phyloP scores from a whole-genome alignment of 2,797 vertebrate genomes.

The Bryconaethiops microstoma region DNA sequence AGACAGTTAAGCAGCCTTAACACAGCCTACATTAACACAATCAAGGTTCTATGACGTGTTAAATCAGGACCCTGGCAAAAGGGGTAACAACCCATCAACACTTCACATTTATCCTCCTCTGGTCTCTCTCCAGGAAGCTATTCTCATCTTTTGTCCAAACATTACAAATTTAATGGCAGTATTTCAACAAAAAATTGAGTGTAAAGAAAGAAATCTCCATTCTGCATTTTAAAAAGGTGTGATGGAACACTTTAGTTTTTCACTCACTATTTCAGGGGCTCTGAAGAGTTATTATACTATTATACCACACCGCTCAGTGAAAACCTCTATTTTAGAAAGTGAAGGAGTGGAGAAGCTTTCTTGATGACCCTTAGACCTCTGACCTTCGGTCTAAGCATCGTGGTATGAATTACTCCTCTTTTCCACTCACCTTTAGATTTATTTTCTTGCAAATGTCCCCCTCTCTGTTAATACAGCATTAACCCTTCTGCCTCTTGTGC shows the following conservation, averaged over 20 bases:
- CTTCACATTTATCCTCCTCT: not conserved
- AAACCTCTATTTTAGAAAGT: conserved; percentile 21
- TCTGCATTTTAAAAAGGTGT: not conserved
- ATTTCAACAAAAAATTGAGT: conserved; percentile 2
- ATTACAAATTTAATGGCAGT: not conserved
- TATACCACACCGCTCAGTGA: conserved; percentile 2
- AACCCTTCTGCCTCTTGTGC: conserved; percentile 36
- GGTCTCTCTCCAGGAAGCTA: not conserved
- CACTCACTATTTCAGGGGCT: not conserved
- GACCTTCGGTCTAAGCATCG: not conserved
- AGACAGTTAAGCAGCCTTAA: not conserved
- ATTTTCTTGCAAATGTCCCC: conserved; percentile 21
- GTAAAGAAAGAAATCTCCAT: conserved; percentile 1
- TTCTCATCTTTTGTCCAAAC: conserved; percentile 18
- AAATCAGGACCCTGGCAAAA: not conserved
- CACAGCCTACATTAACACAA: not conserved
- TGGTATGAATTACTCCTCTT: conserved; percentile 4
- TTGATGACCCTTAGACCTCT: not conserved
- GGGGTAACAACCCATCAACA: not conserved
- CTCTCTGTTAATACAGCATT: conserved; percentile 33
- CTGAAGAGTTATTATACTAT: not conserved
- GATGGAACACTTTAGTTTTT: conserved; percentile 7
- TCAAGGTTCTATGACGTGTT: not conserved
- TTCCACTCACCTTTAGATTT: conserved; percentile 34
- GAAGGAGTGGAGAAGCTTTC: not conserved